Evolutionary conservation across 2,113 vertebrate species (phyloP).

Genomic region (Greenwoodochromis staneri): DNA sequence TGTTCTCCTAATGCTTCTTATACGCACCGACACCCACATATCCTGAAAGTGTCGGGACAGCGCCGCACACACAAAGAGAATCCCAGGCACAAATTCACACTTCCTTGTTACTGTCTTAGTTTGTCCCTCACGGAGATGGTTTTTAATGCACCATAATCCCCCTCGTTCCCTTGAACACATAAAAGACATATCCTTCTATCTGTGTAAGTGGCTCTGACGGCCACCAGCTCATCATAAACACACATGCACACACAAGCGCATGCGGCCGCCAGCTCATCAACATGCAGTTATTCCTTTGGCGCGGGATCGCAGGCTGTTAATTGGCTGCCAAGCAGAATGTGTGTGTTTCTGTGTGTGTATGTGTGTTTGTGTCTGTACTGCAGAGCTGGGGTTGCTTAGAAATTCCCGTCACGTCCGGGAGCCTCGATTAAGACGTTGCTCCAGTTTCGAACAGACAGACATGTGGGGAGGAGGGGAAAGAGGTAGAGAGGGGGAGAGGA

Average conservation of each 20-base stretch:
- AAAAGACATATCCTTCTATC: slow-evolving; percentile 58
- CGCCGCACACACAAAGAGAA: background rate
- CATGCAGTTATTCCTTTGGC: slow-evolving; percentile 67
- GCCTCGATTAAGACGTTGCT: slow-evolving; percentile 75
- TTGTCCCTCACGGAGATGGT: slow-evolving; percentile 33
- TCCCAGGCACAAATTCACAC: slow-evolving; percentile 3
- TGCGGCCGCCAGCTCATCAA: slow-evolving; percentile 49
- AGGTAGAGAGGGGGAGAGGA: slow-evolving; percentile 13
- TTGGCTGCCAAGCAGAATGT: slow-evolving; percentile 60
- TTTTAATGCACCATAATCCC: slow-evolving; percentile 58
- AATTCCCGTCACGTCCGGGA: slow-evolving; percentile 66
- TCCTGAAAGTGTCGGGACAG: background rate
- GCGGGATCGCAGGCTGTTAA: slow-evolving; percentile 58
- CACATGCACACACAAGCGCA: slow-evolving; percentile 11
- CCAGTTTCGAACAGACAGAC: slow-evolving; percentile 65
- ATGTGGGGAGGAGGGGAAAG: slow-evolving; percentile 44
- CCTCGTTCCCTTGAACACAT: slow-evolving; percentile 44
- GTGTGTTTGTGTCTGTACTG: slow-evolving; percentile 40
- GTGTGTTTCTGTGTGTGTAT: background rate
- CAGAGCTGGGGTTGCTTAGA: slow-evolving; percentile 41
- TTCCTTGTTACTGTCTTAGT: slow-evolving; percentile 41
- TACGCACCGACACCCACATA: slow-evolving; percentile 3
- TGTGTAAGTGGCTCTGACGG: slow-evolving; percentile 52
- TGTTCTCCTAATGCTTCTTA: slow-evolving; percentile 44
- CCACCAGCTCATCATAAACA: slow-evolving; percentile 51